Base-by-base conservation (phyloP, 2,888 invertebrate genomes). In the Sclerodermus sp. region DNA sequence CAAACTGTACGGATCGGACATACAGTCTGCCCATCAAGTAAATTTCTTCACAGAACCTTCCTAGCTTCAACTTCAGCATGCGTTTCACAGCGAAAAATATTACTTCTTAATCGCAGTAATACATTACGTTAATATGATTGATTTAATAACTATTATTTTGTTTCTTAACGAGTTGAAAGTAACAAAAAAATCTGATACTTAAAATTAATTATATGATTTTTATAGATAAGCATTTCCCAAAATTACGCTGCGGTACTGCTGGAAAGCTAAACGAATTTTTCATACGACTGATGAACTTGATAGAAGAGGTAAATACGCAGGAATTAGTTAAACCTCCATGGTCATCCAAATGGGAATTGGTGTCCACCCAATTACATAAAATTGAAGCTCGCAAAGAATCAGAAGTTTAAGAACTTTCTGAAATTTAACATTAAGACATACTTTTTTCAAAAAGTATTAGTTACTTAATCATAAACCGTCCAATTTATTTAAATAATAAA, bases 1-100 rank as follows among this genome's bases (percentile, higher is more conserved):
- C 88, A 89, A 64, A 81, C 82, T 2, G 79, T 87, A 2, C 66
- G 73, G 52, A 79, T 84, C 13, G 76, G 80, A 49, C 78, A 79
- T 40, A 67, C 67, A n/a, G 65, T 78, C 14, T 68, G 80, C 48
- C 83, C 84, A 16, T 65, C 78, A 64, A 81, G 82, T 72, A 62
- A 51, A 47, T 60, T 34, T 4, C 23, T 23, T 23, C 23, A 23
- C 8, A 8, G 4, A 23, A 23, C 23, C 23, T 23, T 23, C 23
- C 23, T 23, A 23, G 23, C 23, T 23, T 23, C 23, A 8, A 23
- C 23, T 23, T 23, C 23, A 23, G 23, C 23, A 23, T 23, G 23
- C 23, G 3, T 8, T 8, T 23, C 23, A 23, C 23, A 23, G 23
- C 23, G 23, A 23, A 23, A 23, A 23, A 23, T 8, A 23, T 23